These are phyloP conservation scores for Carassius carassius DNA, from an alignment of 2,113 vertebrate genomes.

Conservation along the genomic window DNA sequence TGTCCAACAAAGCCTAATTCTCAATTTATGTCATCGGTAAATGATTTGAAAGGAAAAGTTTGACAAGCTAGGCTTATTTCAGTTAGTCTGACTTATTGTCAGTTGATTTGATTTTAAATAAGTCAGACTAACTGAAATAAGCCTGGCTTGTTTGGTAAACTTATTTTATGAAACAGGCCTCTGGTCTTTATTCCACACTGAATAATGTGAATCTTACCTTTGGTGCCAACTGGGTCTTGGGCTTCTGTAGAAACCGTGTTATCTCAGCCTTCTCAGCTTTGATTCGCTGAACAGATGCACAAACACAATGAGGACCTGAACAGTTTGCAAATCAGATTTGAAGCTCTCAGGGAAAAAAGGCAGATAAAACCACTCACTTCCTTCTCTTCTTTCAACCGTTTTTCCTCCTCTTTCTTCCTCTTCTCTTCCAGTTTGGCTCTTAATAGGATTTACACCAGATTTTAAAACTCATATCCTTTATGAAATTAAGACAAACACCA, in stretches of 20 bases:
- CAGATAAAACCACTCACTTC: conserved; percentile 77
- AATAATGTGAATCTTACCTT: conserved; percentile 78
- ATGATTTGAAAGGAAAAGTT: too few species aligned
- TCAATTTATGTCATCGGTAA: not conserved
- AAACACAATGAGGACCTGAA: not conserved
- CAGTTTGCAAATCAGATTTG: not conserved
- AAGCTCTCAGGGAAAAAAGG: not conserved
- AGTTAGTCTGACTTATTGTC: too few species aligned
- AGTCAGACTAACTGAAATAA: too few species aligned
- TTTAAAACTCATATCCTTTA: not conserved
- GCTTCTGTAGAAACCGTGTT: conserved; percentile 93
- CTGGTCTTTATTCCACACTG: not conserved
- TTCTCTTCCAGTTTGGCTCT: conserved; percentile 97
- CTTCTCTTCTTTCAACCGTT: conserved; percentile 91
- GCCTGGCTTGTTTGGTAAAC: too few species aligned
- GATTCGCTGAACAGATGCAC: conserved; percentile 78
- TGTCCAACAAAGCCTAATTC: not conserved
- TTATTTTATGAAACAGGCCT: too few species aligned
- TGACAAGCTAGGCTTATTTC: too few species aligned
- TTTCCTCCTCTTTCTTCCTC: conserved; percentile 95
- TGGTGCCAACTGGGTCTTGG: conserved; percentile 88
- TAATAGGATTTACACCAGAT: conserved; percentile 22
- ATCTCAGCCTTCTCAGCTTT: conserved; percentile 96
- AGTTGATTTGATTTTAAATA: too few species aligned
- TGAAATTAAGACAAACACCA: not conserved